Percentiles rank a stretch among this genome's conserved stretches.
Conservation (phyloP, 2,797 vertebrate species). For the Cichlasoma orientale region DNA sequence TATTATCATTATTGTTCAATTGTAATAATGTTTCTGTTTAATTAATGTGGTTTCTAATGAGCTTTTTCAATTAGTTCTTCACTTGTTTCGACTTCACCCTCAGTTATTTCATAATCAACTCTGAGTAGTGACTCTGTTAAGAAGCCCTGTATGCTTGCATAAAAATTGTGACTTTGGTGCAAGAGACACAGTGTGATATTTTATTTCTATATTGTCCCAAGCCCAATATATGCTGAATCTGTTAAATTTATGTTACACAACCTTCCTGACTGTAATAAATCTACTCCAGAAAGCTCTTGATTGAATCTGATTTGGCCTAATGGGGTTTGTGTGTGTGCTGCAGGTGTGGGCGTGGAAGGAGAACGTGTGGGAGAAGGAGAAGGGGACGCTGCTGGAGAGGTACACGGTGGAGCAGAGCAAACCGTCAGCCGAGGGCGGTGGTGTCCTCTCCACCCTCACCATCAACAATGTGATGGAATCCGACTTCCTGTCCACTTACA, state of each 20-base stretch:
- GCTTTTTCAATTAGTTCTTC: too few relatives aligned
- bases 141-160: background rate
- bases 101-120: too few relatives aligned
- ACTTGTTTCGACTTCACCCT: too few relatives aligned
- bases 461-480: slow-evolving; percentile 95
- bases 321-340: background rate
- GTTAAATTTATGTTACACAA: background rate
- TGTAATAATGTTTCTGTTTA: too few relatives aligned
- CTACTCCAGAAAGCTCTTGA: background rate
- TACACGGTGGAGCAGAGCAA: slow-evolving; percentile 93
- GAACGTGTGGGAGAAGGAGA: slow-evolving; percentile 92
- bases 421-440: slow-evolving; percentile 81
- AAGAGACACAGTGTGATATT: background rate
- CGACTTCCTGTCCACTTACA: slow-evolving; percentile 94
- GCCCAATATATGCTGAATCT: background rate
- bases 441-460: slow-evolving; percentile 92
- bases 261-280: rapidly evolving
- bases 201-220: background rate
- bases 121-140: background rate
- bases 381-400: slow-evolving; percentile 86
- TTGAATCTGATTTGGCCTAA: background rate
- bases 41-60: too few relatives aligned
- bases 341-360: slow-evolving; percentile 98
- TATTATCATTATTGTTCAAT: too few relatives aligned
- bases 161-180: background rate